phyloP scores from a whole-genome alignment of 2,113 vertebrate species.

The Ochotona princeps region DNA sequence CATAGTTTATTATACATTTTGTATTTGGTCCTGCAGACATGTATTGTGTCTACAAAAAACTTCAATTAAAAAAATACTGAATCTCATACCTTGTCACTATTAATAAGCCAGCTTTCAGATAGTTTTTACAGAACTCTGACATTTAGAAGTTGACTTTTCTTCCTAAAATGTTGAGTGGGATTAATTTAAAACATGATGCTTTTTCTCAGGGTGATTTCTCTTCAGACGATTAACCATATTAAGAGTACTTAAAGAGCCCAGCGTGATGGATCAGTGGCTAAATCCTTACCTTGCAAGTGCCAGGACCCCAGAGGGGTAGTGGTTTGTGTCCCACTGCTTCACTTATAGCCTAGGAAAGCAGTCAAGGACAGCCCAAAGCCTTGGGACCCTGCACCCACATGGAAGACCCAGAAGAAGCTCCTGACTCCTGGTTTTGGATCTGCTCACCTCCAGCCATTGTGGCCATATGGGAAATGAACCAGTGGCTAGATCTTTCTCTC shows the following conservation, averaged over 20 bases:
- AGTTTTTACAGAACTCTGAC: not conserved
- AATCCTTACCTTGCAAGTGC: too few species aligned
- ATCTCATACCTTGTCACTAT: not conserved
- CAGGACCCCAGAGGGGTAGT: too few species aligned
- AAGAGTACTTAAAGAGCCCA: not conserved
- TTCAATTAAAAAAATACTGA: not conserved
- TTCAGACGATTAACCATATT: conserved; percentile 53
- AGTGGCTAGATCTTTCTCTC: too few species aligned
- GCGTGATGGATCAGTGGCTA: too few species aligned
- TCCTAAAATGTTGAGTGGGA: not conserved
- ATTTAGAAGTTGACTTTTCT: conserved; percentile 22
- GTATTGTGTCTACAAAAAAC: not conserved
- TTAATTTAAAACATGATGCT: conserved; percentile 45
- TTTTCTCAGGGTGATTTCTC: conserved; percentile 28
- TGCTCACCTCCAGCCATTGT: too few species aligned
- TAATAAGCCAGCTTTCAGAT: not conserved
- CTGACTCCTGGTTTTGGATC: too few species aligned
- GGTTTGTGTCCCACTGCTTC: too few species aligned
- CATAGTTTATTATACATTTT: not conserved
- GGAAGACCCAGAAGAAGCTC: too few species aligned
- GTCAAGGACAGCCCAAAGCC: too few species aligned
- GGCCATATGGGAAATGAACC: too few species aligned
- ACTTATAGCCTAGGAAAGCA: too few species aligned
- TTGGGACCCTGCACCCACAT: too few species aligned
- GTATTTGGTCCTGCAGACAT: not conserved